Conservation (phyloP, 35 echinoderm and acorn worm species). For the Eucidaris tribuloides region DNA sequence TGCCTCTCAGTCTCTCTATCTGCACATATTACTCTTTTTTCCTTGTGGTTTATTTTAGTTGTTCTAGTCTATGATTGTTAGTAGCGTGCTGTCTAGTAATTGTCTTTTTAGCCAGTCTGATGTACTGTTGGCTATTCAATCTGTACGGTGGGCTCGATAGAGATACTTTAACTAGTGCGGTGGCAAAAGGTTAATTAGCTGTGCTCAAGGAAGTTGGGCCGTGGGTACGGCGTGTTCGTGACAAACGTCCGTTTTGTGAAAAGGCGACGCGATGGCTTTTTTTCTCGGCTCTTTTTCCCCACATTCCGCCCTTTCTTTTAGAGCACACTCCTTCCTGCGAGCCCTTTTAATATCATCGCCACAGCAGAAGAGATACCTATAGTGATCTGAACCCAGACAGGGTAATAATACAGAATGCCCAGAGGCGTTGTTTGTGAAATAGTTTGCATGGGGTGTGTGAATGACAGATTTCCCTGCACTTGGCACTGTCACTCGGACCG, state of each 20-base stretch:
- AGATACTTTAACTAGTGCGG: constrained; percentile 24
- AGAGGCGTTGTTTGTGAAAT: constrained; percentile 36
- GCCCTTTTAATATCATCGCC: constrained; percentile 23
- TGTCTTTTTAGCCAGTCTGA: too few relatives aligned
- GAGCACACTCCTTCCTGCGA: constrained; percentile 12
- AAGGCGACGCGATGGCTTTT: constrained; percentile 19
- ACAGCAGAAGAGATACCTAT: constrained; percentile 12
- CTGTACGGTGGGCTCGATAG: too few relatives aligned
- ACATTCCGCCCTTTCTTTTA: constrained; percentile 17
- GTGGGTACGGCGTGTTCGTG: constrained; percentile 21
- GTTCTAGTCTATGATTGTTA: too few relatives aligned
- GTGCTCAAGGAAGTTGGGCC: neutral
- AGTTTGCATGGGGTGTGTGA: constrained; percentile 50
- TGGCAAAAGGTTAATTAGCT: constrained; percentile 38
- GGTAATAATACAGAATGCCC: constrained; percentile 44
- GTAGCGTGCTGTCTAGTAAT: too few relatives aligned
- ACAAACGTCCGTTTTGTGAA: constrained; percentile 15
- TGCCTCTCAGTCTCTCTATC: too few relatives aligned
- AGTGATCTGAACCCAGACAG: constrained; percentile 8
- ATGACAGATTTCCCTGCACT: constrained; percentile 49
- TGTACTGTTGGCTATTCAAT: too few relatives aligned
- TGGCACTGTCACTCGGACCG: constrained; percentile 48
- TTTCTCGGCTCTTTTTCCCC: neutral
- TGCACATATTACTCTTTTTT: too few relatives aligned
- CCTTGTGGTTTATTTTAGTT: too few relatives aligned